Evolutionary conservation across 2,888 invertebrate species (phyloP), one percentile per base, ranked within the genome.

Genomic region (Phortica magna): DNA sequence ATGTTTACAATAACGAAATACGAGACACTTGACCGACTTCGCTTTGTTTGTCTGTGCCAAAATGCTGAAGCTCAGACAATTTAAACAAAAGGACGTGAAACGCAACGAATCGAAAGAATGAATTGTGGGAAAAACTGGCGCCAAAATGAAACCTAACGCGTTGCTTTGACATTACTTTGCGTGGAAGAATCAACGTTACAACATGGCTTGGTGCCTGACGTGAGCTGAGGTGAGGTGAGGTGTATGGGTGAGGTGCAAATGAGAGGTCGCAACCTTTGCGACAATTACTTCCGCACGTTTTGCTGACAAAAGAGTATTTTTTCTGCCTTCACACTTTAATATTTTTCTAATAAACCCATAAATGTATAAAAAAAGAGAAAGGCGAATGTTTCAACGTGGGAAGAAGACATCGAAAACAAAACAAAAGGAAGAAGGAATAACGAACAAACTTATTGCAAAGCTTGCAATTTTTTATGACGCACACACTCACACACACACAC

Each of bases 281-380:
- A 76, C 73, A 84, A 88, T 82, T 85, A 88, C 82, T 88, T 88
- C 78, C 84, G 85, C 83, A 85, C 87, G 85, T 82, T 87, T 83
- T 79, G 68, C 70, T 79, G 78, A 80, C 84, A 80, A 80, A 82
- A 55, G 55, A 31, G n/a, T 22, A 55, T 17, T 31, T 71, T 71
- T n/a, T 57, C 19, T 57, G n/a, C 7, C 19, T 14, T 14, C n/a
- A 14, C 57, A 19, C n/a, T 57, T 31, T 31, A 31, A 31, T 57
- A 17, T 57, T 57, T 65, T 65, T 65, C 14, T 31, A 39, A 65
- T 39, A n/a, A 42, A 43, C 14, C 7, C 41, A 67, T 67, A 41
- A 41, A 31, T 67, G 7, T 67, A 39, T 42, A 17, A 31, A 31
- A 31, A 31, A 31, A 31, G 31, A 31, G 5, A 31, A 31, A 4